A percentile compares a stretch with the other conserved stretches of the same genome.
Evolutionary conservation across 1,140 invertebrate genomes (phyloP).

Genomic region (Brachionus paranguensis): DNA sequence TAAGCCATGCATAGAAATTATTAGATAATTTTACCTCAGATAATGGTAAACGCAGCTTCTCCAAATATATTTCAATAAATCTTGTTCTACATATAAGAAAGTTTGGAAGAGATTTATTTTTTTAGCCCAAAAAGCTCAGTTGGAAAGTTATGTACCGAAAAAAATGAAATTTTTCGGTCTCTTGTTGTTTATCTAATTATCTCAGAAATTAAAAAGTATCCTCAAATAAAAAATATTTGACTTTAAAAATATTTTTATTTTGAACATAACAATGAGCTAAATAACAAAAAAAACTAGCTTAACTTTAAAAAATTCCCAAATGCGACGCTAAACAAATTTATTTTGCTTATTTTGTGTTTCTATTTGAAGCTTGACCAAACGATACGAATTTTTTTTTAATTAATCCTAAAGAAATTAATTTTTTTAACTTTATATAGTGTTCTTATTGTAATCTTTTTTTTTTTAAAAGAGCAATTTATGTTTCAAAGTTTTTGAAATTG

Average conservation of each 20-base stretch:
- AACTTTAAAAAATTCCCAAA: neutral
- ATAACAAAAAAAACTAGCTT: neutral
- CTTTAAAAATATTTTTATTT: too few species aligned
- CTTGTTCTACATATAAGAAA: neutral
- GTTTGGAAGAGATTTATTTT: neutral
- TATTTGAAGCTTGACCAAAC: conserved; percentile 4
- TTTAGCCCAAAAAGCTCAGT: too few species aligned
- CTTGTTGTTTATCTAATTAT: neutral
- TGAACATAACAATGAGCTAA: neutral
- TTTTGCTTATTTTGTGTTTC: neutral
- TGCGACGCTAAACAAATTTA: neutral
- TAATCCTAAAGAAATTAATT: neutral
- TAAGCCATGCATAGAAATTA: neutral
- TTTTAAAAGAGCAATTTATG: neutral
- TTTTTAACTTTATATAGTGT: neutral
- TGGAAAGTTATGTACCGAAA: neutral
- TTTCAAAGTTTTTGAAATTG: neutral
- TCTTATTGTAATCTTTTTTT: neutral
- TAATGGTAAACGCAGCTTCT: neutral
- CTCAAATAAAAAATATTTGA: too few species aligned
- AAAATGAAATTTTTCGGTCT: neutral
- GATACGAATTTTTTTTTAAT: neutral
- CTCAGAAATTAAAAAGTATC: neutral
- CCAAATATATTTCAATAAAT: neutral
- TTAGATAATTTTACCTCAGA: neutral